phyloP scores from a whole-genome alignment of 2,797 vertebrate species.

The Sternarchorhynchus goeldii region DNA sequence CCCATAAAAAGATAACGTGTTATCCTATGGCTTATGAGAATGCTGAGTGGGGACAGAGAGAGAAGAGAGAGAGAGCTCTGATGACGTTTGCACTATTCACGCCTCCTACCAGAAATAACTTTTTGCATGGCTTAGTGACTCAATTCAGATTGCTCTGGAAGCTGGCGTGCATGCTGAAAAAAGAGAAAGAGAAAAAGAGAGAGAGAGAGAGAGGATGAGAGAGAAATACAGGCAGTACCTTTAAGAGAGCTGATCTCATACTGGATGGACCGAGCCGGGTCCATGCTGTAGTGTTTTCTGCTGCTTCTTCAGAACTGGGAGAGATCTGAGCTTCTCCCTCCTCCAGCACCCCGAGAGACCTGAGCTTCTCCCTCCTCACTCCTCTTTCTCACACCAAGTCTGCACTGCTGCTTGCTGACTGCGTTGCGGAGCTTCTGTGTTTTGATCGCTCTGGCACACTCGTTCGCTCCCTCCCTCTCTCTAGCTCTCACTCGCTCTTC shows the following conservation, averaged over 20 bases:
- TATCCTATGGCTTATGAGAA: constrained; percentile 39
- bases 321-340: not conserved
- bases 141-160: not conserved
- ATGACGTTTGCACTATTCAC: constrained; percentile 37
- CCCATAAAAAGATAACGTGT: constrained; percentile 46
- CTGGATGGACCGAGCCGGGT: constrained; percentile 84
- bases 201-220: not conserved
- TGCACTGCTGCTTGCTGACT: constrained; percentile 61
- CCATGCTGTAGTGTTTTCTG: constrained; percentile 67
- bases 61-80: constrained; percentile 17
- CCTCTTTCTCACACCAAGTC: constrained; percentile 32
- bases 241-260: constrained; percentile 76
- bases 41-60: constrained; percentile 22
- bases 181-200: constrained; percentile 1
- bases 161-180: not conserved
- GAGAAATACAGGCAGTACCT: constrained; percentile 46
- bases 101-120: constrained; percentile 18
- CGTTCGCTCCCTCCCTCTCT: constrained; percentile 48
- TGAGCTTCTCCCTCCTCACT: constrained; percentile 32
- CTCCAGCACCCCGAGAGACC: constrained; percentile 31
- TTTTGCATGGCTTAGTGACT: not conserved
- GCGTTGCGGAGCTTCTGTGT: constrained; percentile 62
- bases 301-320: constrained; percentile 13
- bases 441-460: constrained; percentile 59
- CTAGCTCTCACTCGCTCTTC: constrained; percentile 47